Base-by-base conservation (phyloP, 2,113 vertebrate genomes). In the Dolichotis patagonum region DNA sequence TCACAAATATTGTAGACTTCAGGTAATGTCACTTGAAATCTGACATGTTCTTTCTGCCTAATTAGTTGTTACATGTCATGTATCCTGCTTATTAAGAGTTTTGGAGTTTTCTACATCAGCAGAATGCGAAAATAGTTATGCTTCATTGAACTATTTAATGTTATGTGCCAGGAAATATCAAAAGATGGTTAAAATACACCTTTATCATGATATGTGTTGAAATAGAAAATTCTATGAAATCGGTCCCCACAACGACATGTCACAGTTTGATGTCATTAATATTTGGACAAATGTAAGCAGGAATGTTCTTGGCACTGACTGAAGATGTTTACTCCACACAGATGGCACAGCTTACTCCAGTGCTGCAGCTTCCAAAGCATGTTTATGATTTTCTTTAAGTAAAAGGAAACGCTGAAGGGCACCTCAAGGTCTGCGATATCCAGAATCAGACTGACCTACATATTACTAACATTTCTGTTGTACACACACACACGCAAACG, bases 221-320 rank as follows among this genome's bases (percentile, higher is more conserved):
- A 88, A 65, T 41, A 86, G 20, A 49, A 85, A 96, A 85, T 71
- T 19, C 71, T 95, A 8, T 86, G 22, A 60, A 65, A 71, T 67
- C 83, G 62, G 14, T 85, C 35, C 54, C 69, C 95, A 58, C 49
- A 95, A 95, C 54, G 69, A 38, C 32, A n/a, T 89, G 84, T 96
- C 73, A 91, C 82, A 60, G 62, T 95, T 96, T 96, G 62, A 96
- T 90, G 69, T 56, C 95, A 95, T 98, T 96, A 85, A 95, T 97
- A 96, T 86, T 88, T 46, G 58, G 95, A 90, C 83, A 96, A 97
- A 97, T 75, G 71, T 81, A 95, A 90, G 81, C 19, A 93, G 78
- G 80, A 58, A 81, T 73, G 90, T 16, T 82, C 13, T 78, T 91
- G 80, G 75, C 92, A 91, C 82, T 88, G 90, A 73, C 49, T 24